Evolutionary conservation across 2,888 invertebrate species (phyloP), one percentile per base, ranked within the genome.

Genomic region (Deilephila porcellus): DNA sequence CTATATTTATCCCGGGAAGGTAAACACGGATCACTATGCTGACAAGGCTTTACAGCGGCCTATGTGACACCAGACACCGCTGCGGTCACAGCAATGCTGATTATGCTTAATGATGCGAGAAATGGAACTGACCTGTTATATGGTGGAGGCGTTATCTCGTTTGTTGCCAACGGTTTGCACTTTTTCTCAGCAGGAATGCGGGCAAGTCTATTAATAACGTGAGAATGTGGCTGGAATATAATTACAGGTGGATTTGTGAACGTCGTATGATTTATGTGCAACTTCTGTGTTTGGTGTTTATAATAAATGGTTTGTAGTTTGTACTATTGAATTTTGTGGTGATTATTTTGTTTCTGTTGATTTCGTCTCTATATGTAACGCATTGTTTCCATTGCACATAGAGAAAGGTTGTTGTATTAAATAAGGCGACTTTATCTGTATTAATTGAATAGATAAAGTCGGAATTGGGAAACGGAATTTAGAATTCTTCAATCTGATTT

Each of bases 31-130:
- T 73, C 75, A 76, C 80, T 83, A 82, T 79, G 70, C 74, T 75
- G 67, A 74, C 82, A 85, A 86, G 84, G 88, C 79, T 81, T 74
- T 37, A 4, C 20, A 71, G 83, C 82, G 86, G 85, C 80, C 20
- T 63, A 63, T 79, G 59, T 84, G 86, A 80, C 78, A 88, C 78
- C 74, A 70, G 78, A 86, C 76, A 83, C 82, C 73, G 53, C 77
- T 79, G 84, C 76, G 82, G 81, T 81, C 25, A 45, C 76, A 75
- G 32, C 60, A 60, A 20, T 70, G 71, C 70, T 70, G 75, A 73
- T 74, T 76, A 70, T 29, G 29, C 25, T 25, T 29, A 60, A 60
- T 60, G 60, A 60, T 60, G 25, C 56, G 56, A 73, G 20, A 56
- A 59, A 29, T 70, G 19, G 20, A 56, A 20, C 59, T 64, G 34